phyloP scores from a whole-genome alignment of 2,797 vertebrate species.

The Gadopsis bispinosus region DNA sequence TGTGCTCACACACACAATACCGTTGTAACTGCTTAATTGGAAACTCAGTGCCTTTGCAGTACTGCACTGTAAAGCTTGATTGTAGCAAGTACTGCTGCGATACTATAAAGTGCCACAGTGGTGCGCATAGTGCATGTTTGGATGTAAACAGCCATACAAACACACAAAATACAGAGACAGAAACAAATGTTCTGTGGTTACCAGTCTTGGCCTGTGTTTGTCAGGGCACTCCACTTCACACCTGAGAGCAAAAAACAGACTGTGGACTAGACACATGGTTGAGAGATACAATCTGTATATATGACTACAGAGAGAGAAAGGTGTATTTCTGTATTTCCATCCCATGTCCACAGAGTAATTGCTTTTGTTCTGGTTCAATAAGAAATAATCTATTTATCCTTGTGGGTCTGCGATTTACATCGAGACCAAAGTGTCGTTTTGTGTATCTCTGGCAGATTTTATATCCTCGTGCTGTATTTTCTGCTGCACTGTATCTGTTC shows the following conservation, averaged over 20 bases:
- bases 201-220: conserved; percentile 82
- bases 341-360: neutral
- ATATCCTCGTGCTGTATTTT: conserved; percentile 45
- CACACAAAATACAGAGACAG: conserved; percentile 11
- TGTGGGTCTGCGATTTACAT: conserved; percentile 6
- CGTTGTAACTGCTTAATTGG: neutral
- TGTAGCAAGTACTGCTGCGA: neutral
- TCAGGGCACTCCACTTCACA: conserved; percentile 80
- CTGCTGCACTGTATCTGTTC: conserved; percentile 56
- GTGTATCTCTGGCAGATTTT: conserved; percentile 12
- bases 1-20: neutral
- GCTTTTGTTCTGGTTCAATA: neutral
- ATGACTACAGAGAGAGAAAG: neutral
- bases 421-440: conserved; percentile 10
- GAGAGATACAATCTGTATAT: neutral
- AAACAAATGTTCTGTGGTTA: conserved; percentile 60
- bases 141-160: conserved; percentile 4
- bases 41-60: neutral
- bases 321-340: neutral
- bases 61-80: neutral
- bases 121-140: neutral
- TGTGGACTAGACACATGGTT: conserved; percentile 41
- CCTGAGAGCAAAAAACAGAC: conserved; percentile 64
- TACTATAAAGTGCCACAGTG: neutral
- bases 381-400: conserved; percentile 3